These are phyloP conservation scores for Neolamprologus falcicula DNA, from an alignment of 2,113 vertebrate genomes.

Conservation along the genomic window DNA sequence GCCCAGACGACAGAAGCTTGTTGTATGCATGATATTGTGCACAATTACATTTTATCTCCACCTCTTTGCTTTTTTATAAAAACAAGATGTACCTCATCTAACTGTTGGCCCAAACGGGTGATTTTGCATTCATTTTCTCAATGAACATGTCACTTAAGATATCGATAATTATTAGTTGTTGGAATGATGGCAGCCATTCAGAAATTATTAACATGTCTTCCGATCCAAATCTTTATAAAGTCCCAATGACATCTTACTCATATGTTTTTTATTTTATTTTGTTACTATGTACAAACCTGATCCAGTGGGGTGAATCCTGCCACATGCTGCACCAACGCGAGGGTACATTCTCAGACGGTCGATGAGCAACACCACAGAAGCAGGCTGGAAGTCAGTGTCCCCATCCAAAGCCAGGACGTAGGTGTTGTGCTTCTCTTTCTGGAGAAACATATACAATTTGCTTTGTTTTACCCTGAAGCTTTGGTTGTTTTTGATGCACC, in stretches of 20 bases:
- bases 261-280: neutral
- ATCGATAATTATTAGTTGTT: neutral
- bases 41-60: neutral
- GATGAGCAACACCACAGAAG: constrained; percentile 67
- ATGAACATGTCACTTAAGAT: neutral
- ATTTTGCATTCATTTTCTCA: neutral
- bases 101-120: neutral
- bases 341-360: constrained; percentile 69
- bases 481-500: neutral
- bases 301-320: constrained; percentile 74
- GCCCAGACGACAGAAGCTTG: neutral
- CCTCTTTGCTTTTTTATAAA: neutral
- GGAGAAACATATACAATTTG: neutral
- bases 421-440: constrained; percentile 68
- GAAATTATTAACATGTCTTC: neutral
- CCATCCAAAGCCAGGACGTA: constrained; percentile 71
- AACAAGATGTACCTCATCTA: neutral
- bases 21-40: neutral
- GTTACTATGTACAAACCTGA: constrained; percentile 41
- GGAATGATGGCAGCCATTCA: neutral
- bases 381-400: constrained; percentile 72
- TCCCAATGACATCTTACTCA: neutral
- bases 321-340: constrained; percentile 67
- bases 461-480: neutral
- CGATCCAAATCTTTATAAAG: neutral